Conservation (phyloP, 2,113 vertebrate genomes). For the Microtus oregoni region DNA sequence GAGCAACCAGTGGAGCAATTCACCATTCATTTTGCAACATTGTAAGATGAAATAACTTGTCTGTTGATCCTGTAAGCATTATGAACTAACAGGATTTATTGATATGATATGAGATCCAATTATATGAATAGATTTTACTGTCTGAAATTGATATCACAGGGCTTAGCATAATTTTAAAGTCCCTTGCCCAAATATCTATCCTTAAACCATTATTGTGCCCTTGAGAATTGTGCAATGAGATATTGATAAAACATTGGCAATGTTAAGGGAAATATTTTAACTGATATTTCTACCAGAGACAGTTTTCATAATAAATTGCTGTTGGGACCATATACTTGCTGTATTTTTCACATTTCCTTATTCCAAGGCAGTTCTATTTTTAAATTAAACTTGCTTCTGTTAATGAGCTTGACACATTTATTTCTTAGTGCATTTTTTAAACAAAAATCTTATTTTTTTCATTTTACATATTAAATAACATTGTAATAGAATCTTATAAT, state of each 20-base stretch:
- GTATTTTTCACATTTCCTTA: neutral
- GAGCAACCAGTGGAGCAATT: neutral
- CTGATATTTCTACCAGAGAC: neutral
- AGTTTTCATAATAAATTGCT: conserved; percentile 1
- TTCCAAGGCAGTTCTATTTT: conserved; percentile 12
- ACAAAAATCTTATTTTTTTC: neutral
- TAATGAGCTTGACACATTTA: neutral
- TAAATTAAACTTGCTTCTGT: neutral
- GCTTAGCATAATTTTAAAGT: neutral
- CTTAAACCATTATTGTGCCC: neutral
- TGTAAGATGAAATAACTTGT: conserved; percentile 3
- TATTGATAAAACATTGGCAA: neutral
- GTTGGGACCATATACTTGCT: neutral
- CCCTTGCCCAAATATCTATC: neutral
- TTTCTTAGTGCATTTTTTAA: neutral
- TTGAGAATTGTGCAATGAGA: neutral
- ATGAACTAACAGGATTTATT: neutral
- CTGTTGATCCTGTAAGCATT: neutral
- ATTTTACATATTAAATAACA: neutral
- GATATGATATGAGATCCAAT: neutral
- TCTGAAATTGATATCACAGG: neutral
- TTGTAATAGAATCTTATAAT: neutral
- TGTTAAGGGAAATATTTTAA: conserved; percentile 20
- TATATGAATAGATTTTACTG: neutral
- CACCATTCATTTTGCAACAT: neutral